Evolutionary conservation across 92 coral and sea anemone species (phyloP).

Genomic region (Porites rus): DNA sequence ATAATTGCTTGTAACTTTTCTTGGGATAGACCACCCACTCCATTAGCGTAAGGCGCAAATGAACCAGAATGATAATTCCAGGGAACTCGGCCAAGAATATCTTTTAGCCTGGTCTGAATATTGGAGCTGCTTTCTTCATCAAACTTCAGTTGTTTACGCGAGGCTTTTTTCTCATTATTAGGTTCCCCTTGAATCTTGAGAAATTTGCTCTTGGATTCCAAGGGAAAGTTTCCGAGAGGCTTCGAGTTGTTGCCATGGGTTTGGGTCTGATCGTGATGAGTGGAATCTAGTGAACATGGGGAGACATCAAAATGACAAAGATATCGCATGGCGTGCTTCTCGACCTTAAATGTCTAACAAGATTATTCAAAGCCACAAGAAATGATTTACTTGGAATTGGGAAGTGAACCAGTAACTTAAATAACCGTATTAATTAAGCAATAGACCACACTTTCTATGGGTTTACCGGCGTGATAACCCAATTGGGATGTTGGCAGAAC

Average conservation of each 20-base stretch:
- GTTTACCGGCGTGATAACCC: too few relatives aligned
- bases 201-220: background rate
- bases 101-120: constrained; percentile 20
- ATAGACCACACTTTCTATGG: too few relatives aligned
- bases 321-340: background rate
- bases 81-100: constrained; percentile 37
- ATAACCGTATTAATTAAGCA: too few relatives aligned
- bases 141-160: constrained; percentile 23
- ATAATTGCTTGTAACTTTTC: constrained; percentile 25
- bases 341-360: background rate
- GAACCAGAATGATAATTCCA: constrained; percentile 24
- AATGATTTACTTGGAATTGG: background rate
- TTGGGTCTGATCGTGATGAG: background rate
- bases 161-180: constrained; percentile 29
- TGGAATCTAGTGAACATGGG: background rate
- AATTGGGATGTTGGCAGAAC: too few relatives aligned
- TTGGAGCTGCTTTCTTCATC: constrained; percentile 28
- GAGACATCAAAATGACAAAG: background rate
- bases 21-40: constrained; percentile 29
- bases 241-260: background rate
- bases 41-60: constrained; percentile 30
- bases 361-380: background rate
- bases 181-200: constrained; percentile 17
- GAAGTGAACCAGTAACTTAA: too few relatives aligned
- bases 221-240: background rate